A percentile compares a stretch with the other conserved stretches of the same genome.
Conservation (phyloP, 2,113 vertebrate species). For the Sprattus sprattus region DNA sequence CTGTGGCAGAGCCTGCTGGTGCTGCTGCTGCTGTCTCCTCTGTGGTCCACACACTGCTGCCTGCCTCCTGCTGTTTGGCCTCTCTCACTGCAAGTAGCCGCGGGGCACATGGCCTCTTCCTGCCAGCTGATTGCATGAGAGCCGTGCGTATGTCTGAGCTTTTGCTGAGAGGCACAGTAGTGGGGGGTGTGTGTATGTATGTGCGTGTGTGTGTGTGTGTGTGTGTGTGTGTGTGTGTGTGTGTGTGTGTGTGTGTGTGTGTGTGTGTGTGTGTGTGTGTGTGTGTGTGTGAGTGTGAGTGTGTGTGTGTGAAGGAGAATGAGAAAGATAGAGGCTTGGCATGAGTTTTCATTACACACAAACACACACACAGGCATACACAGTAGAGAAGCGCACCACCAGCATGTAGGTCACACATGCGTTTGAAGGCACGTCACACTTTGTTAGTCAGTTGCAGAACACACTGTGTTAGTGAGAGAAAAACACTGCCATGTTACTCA, state of each 20-base stretch:
- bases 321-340: not conserved
- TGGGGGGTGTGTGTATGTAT: conserved; percentile 8
- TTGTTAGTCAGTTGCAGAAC: no score
- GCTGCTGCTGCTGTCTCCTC: not conserved
- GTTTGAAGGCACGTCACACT: no score
- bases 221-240: not conserved
- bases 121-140: not conserved
- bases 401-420: no score
- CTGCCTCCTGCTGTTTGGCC: not conserved
- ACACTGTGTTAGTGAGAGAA: not conserved
- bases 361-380: not conserved
- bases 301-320: not conserved
- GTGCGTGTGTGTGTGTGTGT: not conserved
- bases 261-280: not conserved
- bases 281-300: not conserved
- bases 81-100: not conserved
- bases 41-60: not conserved
- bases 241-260: not conserved
- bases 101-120: not conserved
- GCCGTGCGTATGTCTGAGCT: not conserved
- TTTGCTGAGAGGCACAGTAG: not conserved
- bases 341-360: not conserved
- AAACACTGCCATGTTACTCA: not conserved
- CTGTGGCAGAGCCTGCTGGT: not conserved
- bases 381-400: not conserved